Conservation (phyloP, 2,888 invertebrate genomes). For the Pardosa pseudoannulata region DNA sequence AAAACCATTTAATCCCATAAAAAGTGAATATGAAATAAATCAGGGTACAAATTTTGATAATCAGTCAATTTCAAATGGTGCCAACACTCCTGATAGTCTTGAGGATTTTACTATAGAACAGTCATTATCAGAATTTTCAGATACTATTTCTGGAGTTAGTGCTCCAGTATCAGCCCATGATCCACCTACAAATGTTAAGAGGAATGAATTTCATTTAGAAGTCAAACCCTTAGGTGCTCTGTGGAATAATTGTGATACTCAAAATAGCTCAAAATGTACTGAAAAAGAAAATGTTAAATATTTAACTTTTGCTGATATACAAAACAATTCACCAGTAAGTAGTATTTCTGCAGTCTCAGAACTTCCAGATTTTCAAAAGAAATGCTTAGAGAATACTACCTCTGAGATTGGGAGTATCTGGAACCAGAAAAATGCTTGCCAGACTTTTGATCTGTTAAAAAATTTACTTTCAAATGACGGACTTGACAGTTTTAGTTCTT, state of each 20-base stretch:
- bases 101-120: conserved; percentile 51
- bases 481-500: conserved; percentile 60
- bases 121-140: background rate
- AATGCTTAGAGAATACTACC: conserved; percentile 50
- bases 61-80: conserved; percentile 42
- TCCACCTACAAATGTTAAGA: background rate
- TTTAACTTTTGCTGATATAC: conserved; percentile 16
- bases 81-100: conserved; percentile 68
- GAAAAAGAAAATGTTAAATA: conserved; percentile 18
- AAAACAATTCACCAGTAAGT: background rate
- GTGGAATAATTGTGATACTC: conserved; percentile 36
- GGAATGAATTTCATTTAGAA: conserved; percentile 28
- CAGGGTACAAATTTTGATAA: background rate
- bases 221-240: conserved; percentile 60
- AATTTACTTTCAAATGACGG: conserved; percentile 60
- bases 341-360: conserved; percentile 25
- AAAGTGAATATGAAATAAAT: conserved; percentile 12
- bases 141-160: too few species aligned
- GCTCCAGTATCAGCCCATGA: too few species aligned
- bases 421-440: conserved; percentile 49
- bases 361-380: conserved; percentile 31
- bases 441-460: conserved; percentile 63
- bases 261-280: background rate
- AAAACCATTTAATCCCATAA: conserved; percentile 26
- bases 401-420: conserved; percentile 58